Percentiles rank a stretch among this genome's conserved stretches.
These are phyloP conservation scores for Hyalella azteca DNA, from an alignment of 2,888 invertebrate species.

Conservation along the genomic window DNA sequence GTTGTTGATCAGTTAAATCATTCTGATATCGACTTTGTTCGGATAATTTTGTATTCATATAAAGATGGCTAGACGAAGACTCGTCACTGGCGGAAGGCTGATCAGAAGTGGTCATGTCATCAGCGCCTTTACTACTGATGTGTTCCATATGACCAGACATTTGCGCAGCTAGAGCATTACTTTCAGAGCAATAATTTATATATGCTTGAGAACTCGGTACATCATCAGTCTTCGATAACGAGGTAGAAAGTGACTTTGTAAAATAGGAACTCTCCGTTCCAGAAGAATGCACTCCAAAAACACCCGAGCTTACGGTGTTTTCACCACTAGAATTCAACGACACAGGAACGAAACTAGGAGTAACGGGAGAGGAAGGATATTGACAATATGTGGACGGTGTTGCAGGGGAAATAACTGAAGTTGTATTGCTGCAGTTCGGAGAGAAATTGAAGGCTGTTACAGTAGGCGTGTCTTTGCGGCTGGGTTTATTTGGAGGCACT, in stretches of 20 bases:
- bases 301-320: no score
- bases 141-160: constrained; percentile 9
- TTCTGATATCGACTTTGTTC: constrained; percentile 2
- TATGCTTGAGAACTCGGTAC: no score
- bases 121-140: not conserved
- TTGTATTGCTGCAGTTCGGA: not conserved
- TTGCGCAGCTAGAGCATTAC: no score
- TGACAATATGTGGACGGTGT: not conserved
- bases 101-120: not conserved
- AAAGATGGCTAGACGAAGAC: not conserved
- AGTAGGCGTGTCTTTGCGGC: not conserved
- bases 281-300: no score
- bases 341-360: no score
- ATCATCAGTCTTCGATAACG: no score
- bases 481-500: constrained; percentile 10
- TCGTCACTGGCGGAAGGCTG: not conserved
- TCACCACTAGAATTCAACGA: no score
- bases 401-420: not conserved
- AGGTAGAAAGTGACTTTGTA: no score
- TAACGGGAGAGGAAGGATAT: no score
- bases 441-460: not conserved
- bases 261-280: no score
- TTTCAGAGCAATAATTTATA: no score
- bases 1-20: not conserved
- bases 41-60: constrained; percentile 5